Evolutionary conservation across 2,113 vertebrate genomes (phyloP).

Genomic region (Pristiophorus japonicus): DNA sequence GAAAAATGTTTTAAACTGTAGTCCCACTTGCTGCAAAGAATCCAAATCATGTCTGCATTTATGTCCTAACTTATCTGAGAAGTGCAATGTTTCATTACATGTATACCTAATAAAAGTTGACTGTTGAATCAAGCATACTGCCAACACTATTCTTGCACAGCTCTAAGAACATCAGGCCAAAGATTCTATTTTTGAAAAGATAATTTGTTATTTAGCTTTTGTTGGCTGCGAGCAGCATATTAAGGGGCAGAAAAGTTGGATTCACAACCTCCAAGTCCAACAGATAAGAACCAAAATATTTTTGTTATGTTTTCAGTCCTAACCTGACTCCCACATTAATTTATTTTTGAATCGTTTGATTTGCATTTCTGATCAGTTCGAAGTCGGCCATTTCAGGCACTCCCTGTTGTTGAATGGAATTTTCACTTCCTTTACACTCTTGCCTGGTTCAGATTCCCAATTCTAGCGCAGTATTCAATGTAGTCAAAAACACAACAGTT

Average conservation of each 20-base stretch:
- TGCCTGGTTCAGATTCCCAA: neutral
- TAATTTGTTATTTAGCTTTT: neutral
- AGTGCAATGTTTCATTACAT: neutral
- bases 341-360: neutral
- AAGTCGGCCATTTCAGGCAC: neutral
- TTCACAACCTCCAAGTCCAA: neutral
- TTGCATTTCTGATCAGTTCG: neutral
- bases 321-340: neutral
- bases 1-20: neutral
- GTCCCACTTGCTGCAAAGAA: neutral
- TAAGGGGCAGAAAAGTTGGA: no score
- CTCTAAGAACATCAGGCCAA: neutral
- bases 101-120: neutral
- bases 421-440: neutral
- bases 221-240: neutral
- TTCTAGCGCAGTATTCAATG: neutral
- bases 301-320: neutral
- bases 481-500: neutral
- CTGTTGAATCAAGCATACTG: constrained; percentile 12
- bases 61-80: no score
- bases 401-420: neutral
- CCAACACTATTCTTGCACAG: neutral
- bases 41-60: neutral
- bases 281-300: neutral
- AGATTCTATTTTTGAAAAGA: neutral